Evolutionary conservation across 1,140 invertebrate species (phyloP), one percentile per base, ranked within the genome.

Genomic region (Agrilus planipennis): DNA sequence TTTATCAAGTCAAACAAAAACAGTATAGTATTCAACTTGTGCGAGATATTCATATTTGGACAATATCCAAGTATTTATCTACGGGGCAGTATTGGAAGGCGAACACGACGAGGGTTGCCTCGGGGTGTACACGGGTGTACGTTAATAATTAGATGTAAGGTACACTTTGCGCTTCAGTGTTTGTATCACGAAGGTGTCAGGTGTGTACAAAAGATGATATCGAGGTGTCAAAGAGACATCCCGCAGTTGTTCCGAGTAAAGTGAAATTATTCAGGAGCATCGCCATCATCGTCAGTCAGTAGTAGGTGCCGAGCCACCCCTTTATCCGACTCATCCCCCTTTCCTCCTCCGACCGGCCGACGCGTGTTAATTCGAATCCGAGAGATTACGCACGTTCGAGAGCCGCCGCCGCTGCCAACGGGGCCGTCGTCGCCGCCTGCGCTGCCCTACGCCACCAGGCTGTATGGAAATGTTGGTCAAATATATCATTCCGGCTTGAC

Each of bases 401-500:
- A 20, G 20, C 36, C 32, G 39, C 21, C 23, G 35, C 21, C 59
- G 59, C 56, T 62, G 58, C 60, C 62, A 62, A 62, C 60, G 59
- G 55, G 61, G 61, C 57, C 55, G 53, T 54, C 55, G 47, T n/a
- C n/a, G n/a, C n/a, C n/a, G n/a, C n/a, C n/a, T n/a, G n/a, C n/a
- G n/a, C n/a, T n/a, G n/a, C n/a, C n/a, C n/a, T n/a, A n/a, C n/a
- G n/a, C n/a, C 47, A 53, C 55, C 47, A 46, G 52, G 50, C 43
- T 70, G 71, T 78, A 79, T 79, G 77, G 76, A 81, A 81, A 81
- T 81, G 76, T 77, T 79, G 77, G 76, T 77, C 77, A 81, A 81
- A 82, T 82, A 82, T 81, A 81, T 81, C 79, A 82, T 81, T 77
- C 77, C 64, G 73, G 74, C 73, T 75, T 81, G 79, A 81, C 79